Evolutionary conservation across 2,888 invertebrate species (phyloP).

Genomic region (Agrenia bidenticulata): DNA sequence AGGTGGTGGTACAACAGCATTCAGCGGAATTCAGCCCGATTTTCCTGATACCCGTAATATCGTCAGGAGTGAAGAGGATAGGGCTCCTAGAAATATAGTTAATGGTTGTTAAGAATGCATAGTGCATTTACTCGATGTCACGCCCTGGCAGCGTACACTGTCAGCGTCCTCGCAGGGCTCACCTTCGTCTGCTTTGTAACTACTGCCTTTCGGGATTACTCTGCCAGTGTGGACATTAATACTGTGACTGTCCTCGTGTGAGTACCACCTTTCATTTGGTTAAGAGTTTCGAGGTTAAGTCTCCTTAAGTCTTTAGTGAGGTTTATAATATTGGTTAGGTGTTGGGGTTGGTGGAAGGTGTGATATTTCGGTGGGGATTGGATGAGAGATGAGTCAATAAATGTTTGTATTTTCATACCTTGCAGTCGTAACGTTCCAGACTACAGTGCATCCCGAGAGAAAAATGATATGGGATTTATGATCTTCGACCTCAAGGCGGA

Average conservation of each 20-base stretch:
- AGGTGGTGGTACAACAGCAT: too few relatives aligned
- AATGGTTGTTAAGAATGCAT: conserved; percentile 59
- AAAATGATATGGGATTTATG: conserved; percentile 91
- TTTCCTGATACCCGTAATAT: too few relatives aligned
- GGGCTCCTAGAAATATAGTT: too few relatives aligned
- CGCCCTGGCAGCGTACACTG: conserved; percentile 91
- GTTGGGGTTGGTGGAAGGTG: too few relatives aligned
- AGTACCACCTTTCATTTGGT: too few relatives aligned
- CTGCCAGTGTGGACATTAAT: conserved; percentile 78
- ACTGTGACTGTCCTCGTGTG: conserved; percentile 93
- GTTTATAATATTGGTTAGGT: too few relatives aligned
- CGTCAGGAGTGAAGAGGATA: too few relatives aligned
- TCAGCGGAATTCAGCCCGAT: too few relatives aligned
- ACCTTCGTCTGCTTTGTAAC: conserved; percentile 95
- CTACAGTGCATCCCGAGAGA: conserved; percentile 88
- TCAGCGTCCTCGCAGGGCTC: conserved; percentile 90
- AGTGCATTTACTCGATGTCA: conserved; percentile 82
- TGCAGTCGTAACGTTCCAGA: conserved; percentile 93
- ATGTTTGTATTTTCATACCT: conserved; percentile 55
- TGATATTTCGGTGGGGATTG: too few relatives aligned
- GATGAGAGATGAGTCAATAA: too few relatives aligned
- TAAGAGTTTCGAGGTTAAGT: too few relatives aligned
- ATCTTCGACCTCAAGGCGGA: conserved; percentile 93
- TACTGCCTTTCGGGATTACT: conserved; percentile 88
- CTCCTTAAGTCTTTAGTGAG: too few relatives aligned